Conservation (phyloP, 2,113 vertebrate genomes). For the Bubo bubo region DNA sequence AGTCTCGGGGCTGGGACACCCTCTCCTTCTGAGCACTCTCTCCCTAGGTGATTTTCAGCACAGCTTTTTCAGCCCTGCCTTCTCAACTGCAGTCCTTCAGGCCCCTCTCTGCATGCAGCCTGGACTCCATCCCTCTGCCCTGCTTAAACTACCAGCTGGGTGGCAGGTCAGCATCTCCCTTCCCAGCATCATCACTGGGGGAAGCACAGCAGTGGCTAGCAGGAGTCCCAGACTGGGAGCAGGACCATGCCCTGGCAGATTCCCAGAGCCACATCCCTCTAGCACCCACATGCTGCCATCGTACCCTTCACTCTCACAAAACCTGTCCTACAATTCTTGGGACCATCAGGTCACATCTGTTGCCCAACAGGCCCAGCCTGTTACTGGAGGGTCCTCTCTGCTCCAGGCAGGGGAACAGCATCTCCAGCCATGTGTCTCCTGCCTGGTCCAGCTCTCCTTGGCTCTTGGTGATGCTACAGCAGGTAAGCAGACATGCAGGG, state of each 20-base stretch:
- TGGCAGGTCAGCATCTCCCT: not conserved
- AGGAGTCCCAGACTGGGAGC: not conserved
- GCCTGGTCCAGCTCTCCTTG: not conserved
- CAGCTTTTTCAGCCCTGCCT: not conserved
- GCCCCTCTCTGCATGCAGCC: not conserved
- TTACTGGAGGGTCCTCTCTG: not conserved
- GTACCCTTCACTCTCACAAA: not conserved
- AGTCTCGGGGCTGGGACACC: not conserved
- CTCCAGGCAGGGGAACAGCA: not conserved
- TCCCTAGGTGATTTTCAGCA: not conserved
- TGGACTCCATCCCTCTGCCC: not conserved
- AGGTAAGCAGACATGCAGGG: not conserved
- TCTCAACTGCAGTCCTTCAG: not conserved
- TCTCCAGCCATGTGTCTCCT: not conserved
- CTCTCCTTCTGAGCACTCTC: not conserved
- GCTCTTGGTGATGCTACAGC: not conserved
- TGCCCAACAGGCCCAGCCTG: not conserved
- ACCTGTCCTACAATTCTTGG: not conserved
- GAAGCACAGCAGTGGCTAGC: fast-evolving
- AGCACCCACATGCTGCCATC: not conserved
- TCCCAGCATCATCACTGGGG: not conserved
- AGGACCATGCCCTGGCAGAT: not conserved
- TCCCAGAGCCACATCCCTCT: not conserved
- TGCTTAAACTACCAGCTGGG: not conserved
- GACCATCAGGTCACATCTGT: not conserved